These are phyloP conservation scores for Smittia aterrima DNA, from an alignment of 2,888 invertebrate genomes.

Conservation along the genomic window DNA sequence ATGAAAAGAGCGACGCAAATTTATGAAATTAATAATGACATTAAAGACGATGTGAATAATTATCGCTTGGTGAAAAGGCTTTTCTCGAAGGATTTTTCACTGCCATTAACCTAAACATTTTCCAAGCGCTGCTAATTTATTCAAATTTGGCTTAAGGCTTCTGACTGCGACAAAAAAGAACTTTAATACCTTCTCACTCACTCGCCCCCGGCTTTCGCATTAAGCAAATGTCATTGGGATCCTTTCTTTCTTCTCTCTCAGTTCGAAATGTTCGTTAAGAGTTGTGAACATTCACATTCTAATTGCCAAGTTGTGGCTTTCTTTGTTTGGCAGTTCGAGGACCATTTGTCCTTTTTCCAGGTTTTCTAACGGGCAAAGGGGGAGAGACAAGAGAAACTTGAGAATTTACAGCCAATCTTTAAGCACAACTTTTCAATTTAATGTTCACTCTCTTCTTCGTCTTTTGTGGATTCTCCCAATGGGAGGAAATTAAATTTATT, in stretches of 20 bases:
- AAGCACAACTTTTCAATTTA: slow-evolving; percentile 41
- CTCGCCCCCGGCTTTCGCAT: background rate
- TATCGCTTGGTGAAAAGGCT: slow-evolving; percentile 27
- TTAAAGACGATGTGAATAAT: slow-evolving; percentile 40
- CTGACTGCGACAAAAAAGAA: background rate
- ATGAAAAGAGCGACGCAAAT: slow-evolving; percentile 11
- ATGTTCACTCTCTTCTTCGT: slow-evolving; percentile 13
- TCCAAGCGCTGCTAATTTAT: slow-evolving; percentile 34
- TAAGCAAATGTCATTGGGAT: background rate
- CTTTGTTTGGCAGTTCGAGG: background rate
- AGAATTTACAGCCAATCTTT: slow-evolving; percentile 21
- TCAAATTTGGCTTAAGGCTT: background rate
- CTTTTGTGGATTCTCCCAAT: slow-evolving; percentile 17
- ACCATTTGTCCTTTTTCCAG: background rate
- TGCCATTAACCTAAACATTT: slow-evolving; percentile 32
- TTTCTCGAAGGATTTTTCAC: slow-evolving; percentile 18
- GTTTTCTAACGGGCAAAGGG: background rate
- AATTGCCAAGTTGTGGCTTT: slow-evolving; percentile 38
- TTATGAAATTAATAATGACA: slow-evolving; percentile 40
- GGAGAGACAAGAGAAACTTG: background rate
- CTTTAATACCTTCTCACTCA: background rate
- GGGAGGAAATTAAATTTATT: slow-evolving; percentile 40
- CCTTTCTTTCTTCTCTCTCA: background rate
- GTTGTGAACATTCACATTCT: slow-evolving; percentile 26
- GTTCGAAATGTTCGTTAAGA: background rate